Percentiles rank a stretch among this genome's conserved stretches.
Conservation (phyloP, 2,888 invertebrate genomes). For the Slavum lentiscoides region DNA sequence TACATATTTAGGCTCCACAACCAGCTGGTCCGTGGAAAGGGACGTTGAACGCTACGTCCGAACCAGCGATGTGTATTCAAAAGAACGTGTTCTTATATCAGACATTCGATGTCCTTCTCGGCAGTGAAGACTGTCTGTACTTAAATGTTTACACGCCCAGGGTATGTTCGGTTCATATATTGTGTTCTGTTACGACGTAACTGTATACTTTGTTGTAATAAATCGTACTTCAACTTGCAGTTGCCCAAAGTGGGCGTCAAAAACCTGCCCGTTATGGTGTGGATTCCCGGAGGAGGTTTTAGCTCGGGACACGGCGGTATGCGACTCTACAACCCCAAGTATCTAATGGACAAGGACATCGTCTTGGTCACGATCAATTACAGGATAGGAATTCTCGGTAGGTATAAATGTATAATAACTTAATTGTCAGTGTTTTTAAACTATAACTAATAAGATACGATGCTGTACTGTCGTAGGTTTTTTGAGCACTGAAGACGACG, state of each 20-base stretch:
- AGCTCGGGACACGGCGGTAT: constrained; percentile 54
- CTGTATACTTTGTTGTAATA: no score
- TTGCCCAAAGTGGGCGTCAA: constrained; percentile 12
- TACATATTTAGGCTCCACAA: constrained; percentile 59
- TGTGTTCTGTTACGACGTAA: not conserved
- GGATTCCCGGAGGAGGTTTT: constrained; percentile 64
- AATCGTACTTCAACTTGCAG: not conserved
- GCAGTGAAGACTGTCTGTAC: constrained; percentile 64
- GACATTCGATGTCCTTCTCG: constrained; percentile 56
- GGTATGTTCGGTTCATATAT: constrained; percentile 56
- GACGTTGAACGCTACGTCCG: constrained; percentile 59
- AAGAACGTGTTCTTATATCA: constrained; percentile 57
- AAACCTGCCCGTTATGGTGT: constrained; percentile 61
- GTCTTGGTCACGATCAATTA: constrained; percentile 55
- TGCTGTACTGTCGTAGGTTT: constrained; percentile 15
- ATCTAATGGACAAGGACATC: constrained; percentile 55
- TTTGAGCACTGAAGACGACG: constrained; percentile 46
- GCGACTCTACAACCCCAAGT: constrained; percentile 54
- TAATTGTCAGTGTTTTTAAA: no score
- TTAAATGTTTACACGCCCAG: constrained; percentile 62
- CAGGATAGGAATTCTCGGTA: constrained; percentile 55
- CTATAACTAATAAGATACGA: no score
- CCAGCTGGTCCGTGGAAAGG: constrained; percentile 60
- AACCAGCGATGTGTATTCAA: constrained; percentile 59
- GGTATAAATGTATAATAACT: not conserved